A percentile compares a stretch with the other conserved stretches of the same genome.
Evolutionary conservation across 2,888 invertebrate species (phyloP).

Genomic region (Plagiodera versicolora): DNA sequence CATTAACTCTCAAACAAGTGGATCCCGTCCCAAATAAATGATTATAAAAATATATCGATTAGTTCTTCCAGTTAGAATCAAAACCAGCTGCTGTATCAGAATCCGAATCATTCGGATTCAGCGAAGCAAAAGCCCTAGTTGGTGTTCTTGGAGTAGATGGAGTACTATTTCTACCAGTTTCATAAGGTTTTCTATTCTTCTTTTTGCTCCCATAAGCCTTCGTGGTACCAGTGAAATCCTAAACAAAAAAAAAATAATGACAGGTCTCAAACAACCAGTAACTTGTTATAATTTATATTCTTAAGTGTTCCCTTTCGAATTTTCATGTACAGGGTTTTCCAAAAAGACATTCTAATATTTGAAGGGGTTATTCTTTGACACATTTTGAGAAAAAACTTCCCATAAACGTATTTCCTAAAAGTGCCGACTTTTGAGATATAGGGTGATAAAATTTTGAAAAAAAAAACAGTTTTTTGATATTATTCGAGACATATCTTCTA

Average conservation of each 20-base stretch:
- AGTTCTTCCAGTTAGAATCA: slow-evolving; percentile 70
- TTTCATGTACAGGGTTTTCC: too few relatives aligned
- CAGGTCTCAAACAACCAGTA: neutral
- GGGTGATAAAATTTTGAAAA: too few relatives aligned
- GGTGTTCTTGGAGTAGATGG: slow-evolving; percentile 69
- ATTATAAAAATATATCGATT: neutral
- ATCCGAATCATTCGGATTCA: slow-evolving; percentile 67
- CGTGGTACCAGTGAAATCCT: slow-evolving; percentile 71
- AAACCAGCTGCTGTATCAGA: slow-evolving; percentile 89
- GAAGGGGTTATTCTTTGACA: too few relatives aligned
- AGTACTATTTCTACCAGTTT: slow-evolving; percentile 61
- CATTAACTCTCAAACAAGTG: neutral
- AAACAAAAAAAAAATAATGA: slow-evolving; percentile 35
- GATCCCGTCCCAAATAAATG: neutral
- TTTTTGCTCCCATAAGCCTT: slow-evolving; percentile 63
- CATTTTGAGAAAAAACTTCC: too few relatives aligned
- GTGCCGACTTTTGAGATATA: too few relatives aligned
- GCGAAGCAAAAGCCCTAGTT: slow-evolving; percentile 36
- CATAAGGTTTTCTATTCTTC: slow-evolving; percentile 63
- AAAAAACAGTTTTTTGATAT: too few relatives aligned
- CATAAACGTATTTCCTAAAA: too few relatives aligned
- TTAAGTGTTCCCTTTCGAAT: too few relatives aligned
- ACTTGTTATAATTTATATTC: too few relatives aligned
- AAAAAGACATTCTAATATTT: too few relatives aligned
- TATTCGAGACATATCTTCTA: too few relatives aligned